A percentile compares a stretch with the other conserved stretches of the same genome.
Conservation (phyloP, 2,113 vertebrate genomes). For the Bubo bubo region DNA sequence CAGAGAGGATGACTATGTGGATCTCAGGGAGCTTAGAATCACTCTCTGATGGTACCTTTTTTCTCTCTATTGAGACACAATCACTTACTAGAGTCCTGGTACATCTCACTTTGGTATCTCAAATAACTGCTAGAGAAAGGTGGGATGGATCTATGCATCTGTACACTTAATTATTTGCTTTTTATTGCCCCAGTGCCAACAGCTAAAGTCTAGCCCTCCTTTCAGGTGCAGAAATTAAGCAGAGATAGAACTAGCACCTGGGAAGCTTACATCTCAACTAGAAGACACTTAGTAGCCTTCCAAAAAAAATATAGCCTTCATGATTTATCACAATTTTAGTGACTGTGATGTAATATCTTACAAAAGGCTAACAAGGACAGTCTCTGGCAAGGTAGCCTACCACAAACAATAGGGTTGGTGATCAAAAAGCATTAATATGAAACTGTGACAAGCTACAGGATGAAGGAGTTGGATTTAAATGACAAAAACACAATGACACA, state of each 20-base stretch:
- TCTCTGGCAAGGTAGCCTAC: neutral
- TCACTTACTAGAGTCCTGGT: neutral
- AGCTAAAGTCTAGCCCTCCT: neutral
- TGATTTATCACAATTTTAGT: neutral
- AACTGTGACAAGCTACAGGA: neutral
- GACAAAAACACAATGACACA: neutral
- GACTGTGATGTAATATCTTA: neutral
- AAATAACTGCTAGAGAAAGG: neutral
- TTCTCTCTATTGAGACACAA: neutral
- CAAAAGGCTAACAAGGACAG: neutral
- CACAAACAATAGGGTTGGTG: neutral
- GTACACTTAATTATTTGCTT: neutral
- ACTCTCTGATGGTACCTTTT: accelerated
- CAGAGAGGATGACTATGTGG: accelerated
- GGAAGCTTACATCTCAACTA: neutral
- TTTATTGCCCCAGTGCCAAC: neutral
- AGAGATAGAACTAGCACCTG: neutral
- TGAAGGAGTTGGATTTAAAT: neutral
- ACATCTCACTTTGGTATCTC: neutral
- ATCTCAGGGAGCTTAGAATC: neutral
- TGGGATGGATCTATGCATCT: too few species aligned
- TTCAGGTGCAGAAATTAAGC: neutral
- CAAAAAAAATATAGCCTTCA: neutral
- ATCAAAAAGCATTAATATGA: neutral
- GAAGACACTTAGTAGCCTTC: neutral